Evolutionary conservation across 2,113 vertebrate species (phyloP).

Genomic region (Puma concolor): DNA sequence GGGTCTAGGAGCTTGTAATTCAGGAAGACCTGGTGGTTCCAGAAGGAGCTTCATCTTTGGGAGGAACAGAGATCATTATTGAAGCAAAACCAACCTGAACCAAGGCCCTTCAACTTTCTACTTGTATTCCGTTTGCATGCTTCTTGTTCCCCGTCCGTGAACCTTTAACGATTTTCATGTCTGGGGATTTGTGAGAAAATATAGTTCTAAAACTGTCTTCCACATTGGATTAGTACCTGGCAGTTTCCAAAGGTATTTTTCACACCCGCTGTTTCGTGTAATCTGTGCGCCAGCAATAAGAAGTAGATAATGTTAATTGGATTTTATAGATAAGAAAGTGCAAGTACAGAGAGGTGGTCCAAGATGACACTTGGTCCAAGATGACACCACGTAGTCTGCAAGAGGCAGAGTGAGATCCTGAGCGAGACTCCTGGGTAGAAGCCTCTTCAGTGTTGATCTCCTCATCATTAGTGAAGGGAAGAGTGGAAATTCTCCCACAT

Average conservation of each 20-base stretch:
- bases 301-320: neutral
- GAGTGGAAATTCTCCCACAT: neutral
- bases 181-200: slow-evolving; percentile 18
- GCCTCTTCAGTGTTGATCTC: neutral
- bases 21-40: neutral
- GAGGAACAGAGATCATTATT: neutral
- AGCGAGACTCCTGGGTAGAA: neutral
- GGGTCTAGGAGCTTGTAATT: neutral
- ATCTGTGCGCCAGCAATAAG: neutral
- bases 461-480: neutral
- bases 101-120: neutral
- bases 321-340: neutral
- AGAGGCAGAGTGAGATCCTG: neutral
- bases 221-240: neutral
- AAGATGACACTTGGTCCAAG: neutral
- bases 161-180: slow-evolving; percentile 35
- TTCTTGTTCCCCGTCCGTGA: neutral
- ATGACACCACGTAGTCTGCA: neutral
- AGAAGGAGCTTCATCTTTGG: neutral
- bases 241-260: slow-evolving; percentile 36
- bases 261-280: neutral
- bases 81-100: neutral
- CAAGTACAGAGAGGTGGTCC: neutral
- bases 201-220: slow-evolving; percentile 12
- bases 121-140: neutral